These are phyloP conservation scores for Sarcophaga variegata DNA, from an alignment of 2,888 invertebrate species.

Conservation along the genomic window DNA sequence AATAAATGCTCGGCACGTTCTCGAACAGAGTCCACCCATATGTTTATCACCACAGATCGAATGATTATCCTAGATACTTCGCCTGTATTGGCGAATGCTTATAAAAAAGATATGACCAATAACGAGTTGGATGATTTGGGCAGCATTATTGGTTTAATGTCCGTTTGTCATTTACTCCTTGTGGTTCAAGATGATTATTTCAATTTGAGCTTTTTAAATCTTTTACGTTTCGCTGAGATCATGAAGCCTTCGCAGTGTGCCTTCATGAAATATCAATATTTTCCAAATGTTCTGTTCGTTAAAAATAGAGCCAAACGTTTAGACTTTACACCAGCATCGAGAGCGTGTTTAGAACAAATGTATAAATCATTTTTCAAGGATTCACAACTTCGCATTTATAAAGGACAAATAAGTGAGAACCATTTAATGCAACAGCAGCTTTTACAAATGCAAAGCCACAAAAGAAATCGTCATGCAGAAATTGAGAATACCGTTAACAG, in stretches of 20 bases:
- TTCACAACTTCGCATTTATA: slow-evolving; percentile 75
- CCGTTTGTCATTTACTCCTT: slow-evolving; percentile 94
- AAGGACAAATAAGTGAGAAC: slow-evolving; percentile 72
- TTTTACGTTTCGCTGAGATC: slow-evolving; percentile 78
- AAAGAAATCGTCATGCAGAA: slow-evolving; percentile 70
- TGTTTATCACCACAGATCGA: slow-evolving; percentile 88
- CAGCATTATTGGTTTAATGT: slow-evolving; percentile 91
- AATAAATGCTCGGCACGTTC: slow-evolving; percentile 77
- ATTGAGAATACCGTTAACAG: slow-evolving; percentile 73
- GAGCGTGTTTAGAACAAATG: slow-evolving; percentile 75
- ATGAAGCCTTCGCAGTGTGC: slow-evolving; percentile 83
- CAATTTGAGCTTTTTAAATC: slow-evolving; percentile 91
- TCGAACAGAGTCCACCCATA: slow-evolving; percentile 85
- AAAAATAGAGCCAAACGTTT: slow-evolving; percentile 91
- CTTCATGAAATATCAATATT: slow-evolving; percentile 84
- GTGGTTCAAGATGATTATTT: slow-evolving; percentile 95
- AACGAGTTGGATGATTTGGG: slow-evolving; percentile 89
- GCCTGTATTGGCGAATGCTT: slow-evolving; percentile 86
- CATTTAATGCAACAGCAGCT: slow-evolving; percentile 53
- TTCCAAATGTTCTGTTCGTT: slow-evolving; percentile 91
- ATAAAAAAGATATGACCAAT: slow-evolving; percentile 85
- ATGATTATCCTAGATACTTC: slow-evolving; percentile 94
- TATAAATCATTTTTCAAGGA: slow-evolving; percentile 74
- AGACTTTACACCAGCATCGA: slow-evolving; percentile 85
- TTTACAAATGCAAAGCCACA: slow-evolving; percentile 69